phyloP scores from a whole-genome alignment of 2,888 invertebrate genomes.

The Seladonia tumulorum region DNA sequence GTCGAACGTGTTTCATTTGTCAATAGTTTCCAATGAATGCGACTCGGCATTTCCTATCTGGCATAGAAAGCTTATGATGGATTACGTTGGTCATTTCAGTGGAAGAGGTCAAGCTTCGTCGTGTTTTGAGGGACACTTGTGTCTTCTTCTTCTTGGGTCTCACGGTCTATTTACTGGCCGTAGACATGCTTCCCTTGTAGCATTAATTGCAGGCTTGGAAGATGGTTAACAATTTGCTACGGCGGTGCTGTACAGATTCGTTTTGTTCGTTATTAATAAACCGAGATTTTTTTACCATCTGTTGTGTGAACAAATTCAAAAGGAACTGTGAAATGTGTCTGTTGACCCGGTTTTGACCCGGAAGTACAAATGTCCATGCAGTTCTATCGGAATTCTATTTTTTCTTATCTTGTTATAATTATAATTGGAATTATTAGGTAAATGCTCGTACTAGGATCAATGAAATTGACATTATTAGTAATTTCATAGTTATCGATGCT shows the following conservation, averaged over 20 bases:
- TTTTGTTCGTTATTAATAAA: not conserved
- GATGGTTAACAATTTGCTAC: not conserved
- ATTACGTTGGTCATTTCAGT: constrained; percentile 1
- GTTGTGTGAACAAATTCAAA: not conserved
- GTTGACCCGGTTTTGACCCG: not conserved
- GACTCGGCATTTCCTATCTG: constrained; percentile 6
- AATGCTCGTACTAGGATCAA: not conserved
- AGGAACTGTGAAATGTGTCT: not conserved
- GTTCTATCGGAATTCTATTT: not conserved
- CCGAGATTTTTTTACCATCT: too few species aligned
- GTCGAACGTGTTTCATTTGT: not conserved
- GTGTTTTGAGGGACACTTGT: not conserved
- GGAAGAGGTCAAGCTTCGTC: not conserved
- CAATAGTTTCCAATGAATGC: constrained; percentile 1
- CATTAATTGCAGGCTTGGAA: not conserved
- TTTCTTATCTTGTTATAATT: not conserved
- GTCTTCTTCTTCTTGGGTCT: not conserved
- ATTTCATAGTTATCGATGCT: not conserved
- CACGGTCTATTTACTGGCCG: not conserved
- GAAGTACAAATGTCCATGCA: not conserved
- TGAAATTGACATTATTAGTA: not conserved
- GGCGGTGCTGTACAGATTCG: too few species aligned
- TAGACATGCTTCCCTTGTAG: not conserved
- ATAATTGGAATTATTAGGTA: not conserved
- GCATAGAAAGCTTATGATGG: not conserved